Evolutionary conservation across 2,888 invertebrate genomes (phyloP).

Genomic region (Aquatica leii): DNA sequence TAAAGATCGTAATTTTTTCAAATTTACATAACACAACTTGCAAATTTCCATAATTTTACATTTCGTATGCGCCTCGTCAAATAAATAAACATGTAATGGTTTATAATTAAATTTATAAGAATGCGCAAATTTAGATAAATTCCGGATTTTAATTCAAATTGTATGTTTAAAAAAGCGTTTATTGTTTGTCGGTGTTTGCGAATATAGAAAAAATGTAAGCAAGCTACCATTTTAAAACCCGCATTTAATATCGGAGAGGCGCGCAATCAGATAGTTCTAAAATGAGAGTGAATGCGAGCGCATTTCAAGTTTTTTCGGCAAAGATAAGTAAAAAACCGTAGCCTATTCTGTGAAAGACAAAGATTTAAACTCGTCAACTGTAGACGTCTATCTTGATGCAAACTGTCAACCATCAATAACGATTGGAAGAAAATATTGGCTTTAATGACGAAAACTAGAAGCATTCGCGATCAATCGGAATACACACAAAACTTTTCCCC

Average conservation of each 20-base stretch:
- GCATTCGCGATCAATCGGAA: constrained; percentile 7
- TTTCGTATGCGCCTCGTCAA: no score
- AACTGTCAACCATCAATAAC: constrained; percentile 60
- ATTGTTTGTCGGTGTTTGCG: constrained; percentile 25
- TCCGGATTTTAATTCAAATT: neutral
- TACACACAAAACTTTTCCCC: constrained; percentile 43
- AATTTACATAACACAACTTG: no score
- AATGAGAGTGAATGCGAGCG: constrained; percentile 41
- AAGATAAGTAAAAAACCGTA: constrained; percentile 42
- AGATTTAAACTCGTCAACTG: constrained; percentile 54
- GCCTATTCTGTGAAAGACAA: constrained; percentile 50
- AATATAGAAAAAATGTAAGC: constrained; percentile 16
- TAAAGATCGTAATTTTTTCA: no score
- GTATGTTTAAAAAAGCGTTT: constrained; percentile 12
- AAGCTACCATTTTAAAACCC: constrained; percentile 32
- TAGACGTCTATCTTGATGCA: constrained; percentile 58
- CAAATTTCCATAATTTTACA: no score
- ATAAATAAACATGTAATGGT: neutral
- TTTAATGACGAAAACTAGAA: constrained; percentile 31
- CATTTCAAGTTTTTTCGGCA: constrained; percentile 41
- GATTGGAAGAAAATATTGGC: constrained; percentile 44
- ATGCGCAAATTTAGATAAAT: neutral
- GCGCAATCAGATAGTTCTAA: constrained; percentile 40
- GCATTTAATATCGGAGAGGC: constrained; percentile 34
- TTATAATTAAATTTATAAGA: no score